A percentile compares a stretch with the other conserved stretches of the same genome.
phyloP scores from a whole-genome alignment of 2,113 vertebrate genomes.

The Chaetorhynchus papuensis region DNA sequence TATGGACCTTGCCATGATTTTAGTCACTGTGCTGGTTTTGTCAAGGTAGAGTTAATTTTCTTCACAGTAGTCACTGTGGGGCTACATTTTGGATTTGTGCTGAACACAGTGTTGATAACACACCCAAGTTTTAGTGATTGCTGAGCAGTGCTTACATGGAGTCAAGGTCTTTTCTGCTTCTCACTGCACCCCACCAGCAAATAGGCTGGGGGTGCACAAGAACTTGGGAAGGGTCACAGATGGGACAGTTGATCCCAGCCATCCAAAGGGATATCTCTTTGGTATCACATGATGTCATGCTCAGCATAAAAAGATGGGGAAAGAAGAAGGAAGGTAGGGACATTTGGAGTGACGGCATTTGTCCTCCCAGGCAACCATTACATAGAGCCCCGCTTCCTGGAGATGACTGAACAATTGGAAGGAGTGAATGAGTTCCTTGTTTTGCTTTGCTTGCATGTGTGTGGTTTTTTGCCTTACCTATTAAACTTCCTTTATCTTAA shows the following conservation, averaged over 20 bases:
- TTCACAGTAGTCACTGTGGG: background rate
- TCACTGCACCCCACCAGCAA: rapidly evolving
- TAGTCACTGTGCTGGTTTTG: background rate
- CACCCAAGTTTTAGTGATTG: background rate
- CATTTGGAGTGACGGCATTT: background rate
- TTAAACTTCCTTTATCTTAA: background rate
- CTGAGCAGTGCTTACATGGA: background rate
- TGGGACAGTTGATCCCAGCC: background rate
- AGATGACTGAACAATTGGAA: background rate
- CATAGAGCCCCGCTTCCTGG: background rate
- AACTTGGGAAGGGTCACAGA: background rate
- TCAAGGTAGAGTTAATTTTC: background rate
- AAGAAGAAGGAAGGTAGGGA: background rate
- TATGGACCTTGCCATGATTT: background rate
- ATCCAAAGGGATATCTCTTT: background rate
- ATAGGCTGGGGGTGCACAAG: background rate
- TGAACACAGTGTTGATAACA: background rate
- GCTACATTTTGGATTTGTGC: background rate
- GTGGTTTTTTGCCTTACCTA: background rate
- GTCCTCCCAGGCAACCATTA: background rate
- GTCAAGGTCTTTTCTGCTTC: background rate
- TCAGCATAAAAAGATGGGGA: background rate
- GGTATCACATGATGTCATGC: background rate
- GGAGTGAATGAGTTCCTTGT: background rate
- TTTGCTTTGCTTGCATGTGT: background rate